These are phyloP conservation scores for Zeus faber DNA, from an alignment of 2,113 vertebrate species.

Conservation along the genomic window DNA sequence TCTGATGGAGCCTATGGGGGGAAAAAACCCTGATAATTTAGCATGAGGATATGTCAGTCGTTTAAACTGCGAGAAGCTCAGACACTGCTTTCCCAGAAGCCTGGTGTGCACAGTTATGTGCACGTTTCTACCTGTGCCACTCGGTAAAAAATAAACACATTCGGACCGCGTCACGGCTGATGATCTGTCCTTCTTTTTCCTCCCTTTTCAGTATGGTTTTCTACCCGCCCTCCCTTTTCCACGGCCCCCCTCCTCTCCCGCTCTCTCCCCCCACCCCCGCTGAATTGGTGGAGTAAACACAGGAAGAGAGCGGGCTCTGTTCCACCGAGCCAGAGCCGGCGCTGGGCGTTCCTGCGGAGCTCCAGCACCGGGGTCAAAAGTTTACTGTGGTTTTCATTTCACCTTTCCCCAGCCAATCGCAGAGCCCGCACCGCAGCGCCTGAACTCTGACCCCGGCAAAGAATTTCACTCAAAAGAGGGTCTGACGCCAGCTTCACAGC, in stretches of 20 bases:
- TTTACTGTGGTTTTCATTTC: slow-evolving; percentile 99
- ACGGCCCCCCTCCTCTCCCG: slow-evolving; percentile 17
- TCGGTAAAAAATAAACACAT: background rate
- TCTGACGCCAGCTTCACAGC: slow-evolving; percentile 64
- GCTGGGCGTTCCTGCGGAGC: slow-evolving; percentile 88
- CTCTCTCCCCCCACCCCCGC: slow-evolving; percentile 45
- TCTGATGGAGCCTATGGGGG: background rate
- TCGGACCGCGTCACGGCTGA: slow-evolving; percentile 32
- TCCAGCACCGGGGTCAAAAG: slow-evolving; percentile 93
- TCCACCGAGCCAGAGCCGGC: slow-evolving; percentile 82
- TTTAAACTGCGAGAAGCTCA: no score
- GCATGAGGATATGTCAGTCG: slow-evolving; percentile 30
- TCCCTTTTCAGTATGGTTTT: slow-evolving; percentile 43
- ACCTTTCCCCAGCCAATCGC: slow-evolving; percentile 95
- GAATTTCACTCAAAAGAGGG: slow-evolving; percentile 81
- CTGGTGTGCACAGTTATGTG: background rate
- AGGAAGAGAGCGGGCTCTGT: slow-evolving; percentile 79
- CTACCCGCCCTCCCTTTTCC: slow-evolving; percentile 16
- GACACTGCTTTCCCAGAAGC: background rate
- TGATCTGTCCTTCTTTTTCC: slow-evolving; percentile 53
- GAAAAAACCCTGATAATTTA: slow-evolving; percentile 4
- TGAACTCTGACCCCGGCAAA: slow-evolving; percentile 83
- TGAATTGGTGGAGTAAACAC: slow-evolving; percentile 80
- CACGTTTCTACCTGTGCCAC: background rate
- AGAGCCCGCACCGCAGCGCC: slow-evolving; percentile 61